phyloP scores from a whole-genome alignment of 2,113 vertebrate species.

The Brachypteracias leptosomus region DNA sequence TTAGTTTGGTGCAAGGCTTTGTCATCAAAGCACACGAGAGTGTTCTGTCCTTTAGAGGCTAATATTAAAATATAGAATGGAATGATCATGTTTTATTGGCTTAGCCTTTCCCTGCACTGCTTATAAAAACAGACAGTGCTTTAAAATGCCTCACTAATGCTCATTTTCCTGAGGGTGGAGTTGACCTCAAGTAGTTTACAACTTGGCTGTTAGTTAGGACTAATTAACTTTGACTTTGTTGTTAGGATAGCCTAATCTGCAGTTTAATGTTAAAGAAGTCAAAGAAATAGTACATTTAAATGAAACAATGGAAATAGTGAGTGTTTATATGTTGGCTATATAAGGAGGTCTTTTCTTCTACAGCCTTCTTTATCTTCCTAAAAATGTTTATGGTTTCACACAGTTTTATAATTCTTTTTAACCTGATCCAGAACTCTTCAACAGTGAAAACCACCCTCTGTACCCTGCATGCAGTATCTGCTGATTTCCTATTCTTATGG shows the following conservation, averaged over 20 bases:
- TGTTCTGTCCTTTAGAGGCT: conserved; percentile 72
- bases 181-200: conserved; percentile 78
- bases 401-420: background rate
- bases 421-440: background rate
- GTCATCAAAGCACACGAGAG: conserved; percentile 73
- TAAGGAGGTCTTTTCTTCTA: conserved; percentile 5
- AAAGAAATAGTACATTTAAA: conserved; percentile 35
- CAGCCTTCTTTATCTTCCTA: background rate
- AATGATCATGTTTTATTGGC: conserved; percentile 81
- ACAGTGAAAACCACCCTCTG: background rate
- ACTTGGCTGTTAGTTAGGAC: conserved; percentile 74
- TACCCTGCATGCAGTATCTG: background rate
- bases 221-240: conserved; percentile 83
- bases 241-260: conserved; percentile 67
- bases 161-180: conserved; percentile 75
- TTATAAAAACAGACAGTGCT: conserved; percentile 85
- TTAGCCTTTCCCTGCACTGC: conserved; percentile 82
- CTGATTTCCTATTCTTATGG: background rate
- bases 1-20: conserved; percentile 69
- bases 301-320: conserved; percentile 4
- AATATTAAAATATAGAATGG: conserved; percentile 82
- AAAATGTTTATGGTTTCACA: background rate
- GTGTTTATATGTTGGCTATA: background rate
- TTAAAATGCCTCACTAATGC: conserved; percentile 80
- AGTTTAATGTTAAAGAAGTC: conserved; percentile 70